Evolutionary conservation across 2,113 vertebrate species (phyloP).

Genomic region (Eleginops maclovinus): DNA sequence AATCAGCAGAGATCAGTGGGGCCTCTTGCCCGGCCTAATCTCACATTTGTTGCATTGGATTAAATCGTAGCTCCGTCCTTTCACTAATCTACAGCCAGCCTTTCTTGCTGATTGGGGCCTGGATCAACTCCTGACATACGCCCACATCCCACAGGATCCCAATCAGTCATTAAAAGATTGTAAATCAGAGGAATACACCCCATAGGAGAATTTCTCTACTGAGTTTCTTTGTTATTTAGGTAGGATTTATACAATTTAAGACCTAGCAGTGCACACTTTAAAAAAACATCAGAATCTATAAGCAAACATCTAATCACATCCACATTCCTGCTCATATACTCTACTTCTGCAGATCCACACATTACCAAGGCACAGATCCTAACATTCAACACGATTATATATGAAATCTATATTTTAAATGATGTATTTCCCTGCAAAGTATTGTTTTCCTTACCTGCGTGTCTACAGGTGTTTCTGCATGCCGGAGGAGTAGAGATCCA

Average conservation of each 20-base stretch:
- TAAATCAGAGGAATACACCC: background rate
- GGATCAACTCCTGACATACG: background rate
- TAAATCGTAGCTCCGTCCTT: background rate
- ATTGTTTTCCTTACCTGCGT: slow-evolving; percentile 74
- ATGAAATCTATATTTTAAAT: background rate
- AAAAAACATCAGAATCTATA: slow-evolving; percentile 1
- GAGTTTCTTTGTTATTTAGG: background rate
- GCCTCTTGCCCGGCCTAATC: slow-evolving; percentile 34
- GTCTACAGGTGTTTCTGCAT: slow-evolving; percentile 75
- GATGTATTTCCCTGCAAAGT: background rate
- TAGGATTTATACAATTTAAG: background rate
- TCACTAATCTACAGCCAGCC: slow-evolving; percentile 8
- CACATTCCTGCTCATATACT: background rate
- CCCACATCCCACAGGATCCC: background rate
- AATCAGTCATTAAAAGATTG: slow-evolving; percentile 3
- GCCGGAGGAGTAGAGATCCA: slow-evolving; percentile 50
- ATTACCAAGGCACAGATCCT: background rate
- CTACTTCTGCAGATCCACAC: background rate
- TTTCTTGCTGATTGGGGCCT: background rate
- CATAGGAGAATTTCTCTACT: background rate
- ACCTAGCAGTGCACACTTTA: background rate
- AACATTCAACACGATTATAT: too few species aligned
- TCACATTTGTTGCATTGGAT: slow-evolving; percentile 20
- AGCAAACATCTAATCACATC: background rate
- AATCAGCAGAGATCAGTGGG: slow-evolving; percentile 34